These are phyloP conservation scores for Micromesistius poutassou DNA, from an alignment of 2,797 vertebrate species.

Conservation along the genomic window DNA sequence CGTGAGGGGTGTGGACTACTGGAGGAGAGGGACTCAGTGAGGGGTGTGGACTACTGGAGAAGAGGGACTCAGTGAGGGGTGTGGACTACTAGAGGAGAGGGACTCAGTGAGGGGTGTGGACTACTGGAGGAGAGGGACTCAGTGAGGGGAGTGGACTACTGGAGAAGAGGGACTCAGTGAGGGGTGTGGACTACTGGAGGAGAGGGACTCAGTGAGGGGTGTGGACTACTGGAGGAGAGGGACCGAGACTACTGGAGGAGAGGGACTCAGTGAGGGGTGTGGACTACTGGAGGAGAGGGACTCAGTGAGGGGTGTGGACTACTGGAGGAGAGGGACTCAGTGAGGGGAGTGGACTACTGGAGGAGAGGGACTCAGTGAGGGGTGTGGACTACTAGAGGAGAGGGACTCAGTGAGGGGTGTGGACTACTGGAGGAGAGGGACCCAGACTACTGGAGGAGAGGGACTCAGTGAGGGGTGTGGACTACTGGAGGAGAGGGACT, in stretches of 20 bases:
- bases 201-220: no score
- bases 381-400: slow-evolving; percentile 27
- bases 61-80: slow-evolving; percentile 28
- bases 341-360: neutral
- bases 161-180: no score
- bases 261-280: neutral
- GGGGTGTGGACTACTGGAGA: slow-evolving; percentile 6
- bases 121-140: slow-evolving; percentile 20
- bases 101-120: slow-evolving; percentile 23
- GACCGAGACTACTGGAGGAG: slow-evolving; percentile 17
- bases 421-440: slow-evolving; percentile 22
- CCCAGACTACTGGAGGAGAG: no score
- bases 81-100: slow-evolving; percentile 34
- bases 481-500: no score
- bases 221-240: no score
- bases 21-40: slow-evolving; percentile 23
- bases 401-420: slow-evolving; percentile 28
- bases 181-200: no score
- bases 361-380: slow-evolving; percentile 37
- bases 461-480: no score
- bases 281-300: slow-evolving; percentile 21
- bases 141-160: no score
- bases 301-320: no score
- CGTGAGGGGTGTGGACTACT: no score
- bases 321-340: slow-evolving; percentile 22